Evolutionary conservation across 2,888 invertebrate genomes (phyloP).

Genomic region (Phrixothrix hirtus): DNA sequence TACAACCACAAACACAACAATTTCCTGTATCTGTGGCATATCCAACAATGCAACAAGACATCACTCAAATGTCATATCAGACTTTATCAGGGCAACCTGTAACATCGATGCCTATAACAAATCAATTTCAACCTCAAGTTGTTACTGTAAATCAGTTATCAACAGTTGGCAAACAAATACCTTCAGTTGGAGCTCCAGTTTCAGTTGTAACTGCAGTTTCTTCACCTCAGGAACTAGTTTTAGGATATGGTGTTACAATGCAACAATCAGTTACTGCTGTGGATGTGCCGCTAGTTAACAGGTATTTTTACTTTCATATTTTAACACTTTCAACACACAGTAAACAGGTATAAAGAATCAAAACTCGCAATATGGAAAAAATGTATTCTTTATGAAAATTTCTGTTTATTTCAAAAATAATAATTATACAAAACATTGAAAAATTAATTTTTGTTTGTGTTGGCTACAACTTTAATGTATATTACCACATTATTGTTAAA

Average conservation of each 20-base stretch:
- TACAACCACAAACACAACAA: slow-evolving; percentile 2
- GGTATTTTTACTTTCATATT: no score
- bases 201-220: slow-evolving; percentile 8
- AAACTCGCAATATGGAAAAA: no score
- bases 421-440: no score
- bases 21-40: slow-evolving; percentile 8
- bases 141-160: slow-evolving; percentile 14
- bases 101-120: slow-evolving; percentile 14
- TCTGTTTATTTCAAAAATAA: no score
- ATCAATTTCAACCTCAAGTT: slow-evolving; percentile 13
- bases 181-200: slow-evolving; percentile 6
- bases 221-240: slow-evolving; percentile 5
- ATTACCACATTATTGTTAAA: no score
- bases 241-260: background rate
- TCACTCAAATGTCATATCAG: background rate
- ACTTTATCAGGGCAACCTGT: background rate
- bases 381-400: no score
- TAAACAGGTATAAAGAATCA: no score
- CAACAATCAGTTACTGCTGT: background rate
- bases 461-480: no score
- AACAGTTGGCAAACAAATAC: slow-evolving; percentile 1
- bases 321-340: no score
- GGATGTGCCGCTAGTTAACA: no score
- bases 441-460: no score
- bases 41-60: background rate